A percentile compares a stretch with the other conserved stretches of the same genome.
Conservation (phyloP, 2,113 vertebrate species). For the Nettapus auritus region DNA sequence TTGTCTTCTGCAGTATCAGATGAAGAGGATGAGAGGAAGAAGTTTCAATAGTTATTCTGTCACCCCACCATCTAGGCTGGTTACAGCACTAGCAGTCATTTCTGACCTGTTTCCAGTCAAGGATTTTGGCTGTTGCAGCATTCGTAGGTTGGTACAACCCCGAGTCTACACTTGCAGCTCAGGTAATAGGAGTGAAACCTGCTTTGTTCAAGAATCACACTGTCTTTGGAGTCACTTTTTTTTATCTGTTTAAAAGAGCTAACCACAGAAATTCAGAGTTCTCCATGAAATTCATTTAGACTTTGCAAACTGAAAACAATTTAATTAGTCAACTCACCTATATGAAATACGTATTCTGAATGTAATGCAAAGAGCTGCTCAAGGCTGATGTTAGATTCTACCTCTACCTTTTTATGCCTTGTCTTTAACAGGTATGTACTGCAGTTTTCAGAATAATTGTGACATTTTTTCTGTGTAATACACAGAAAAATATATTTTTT, state of each 20-base stretch:
- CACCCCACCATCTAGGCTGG: neutral
- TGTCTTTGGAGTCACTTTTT: neutral
- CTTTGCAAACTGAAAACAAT: neutral
- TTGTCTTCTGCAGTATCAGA: neutral
- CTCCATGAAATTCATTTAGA: neutral
- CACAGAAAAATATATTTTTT: slow-evolving; percentile 9
- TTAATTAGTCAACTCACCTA: neutral
- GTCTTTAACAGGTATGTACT: neutral
- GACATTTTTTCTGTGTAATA: neutral
- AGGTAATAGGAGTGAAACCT: neutral
- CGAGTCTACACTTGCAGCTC: neutral
- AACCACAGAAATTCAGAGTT: neutral
- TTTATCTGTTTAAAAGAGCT: neutral
- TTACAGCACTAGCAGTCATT: neutral
- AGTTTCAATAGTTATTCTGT: too few species aligned
- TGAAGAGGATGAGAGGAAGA: neutral
- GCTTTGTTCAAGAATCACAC: neutral
- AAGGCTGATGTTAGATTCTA: neutral
- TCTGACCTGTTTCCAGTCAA: neutral
- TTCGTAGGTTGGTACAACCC: neutral
- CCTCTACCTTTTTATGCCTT: neutral
- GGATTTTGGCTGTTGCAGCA: neutral
- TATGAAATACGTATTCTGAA: neutral
- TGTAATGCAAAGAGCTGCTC: neutral
- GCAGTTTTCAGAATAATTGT: neutral